Conservation (phyloP, 2,113 vertebrate genomes). For the Laticauda colubrina region DNA sequence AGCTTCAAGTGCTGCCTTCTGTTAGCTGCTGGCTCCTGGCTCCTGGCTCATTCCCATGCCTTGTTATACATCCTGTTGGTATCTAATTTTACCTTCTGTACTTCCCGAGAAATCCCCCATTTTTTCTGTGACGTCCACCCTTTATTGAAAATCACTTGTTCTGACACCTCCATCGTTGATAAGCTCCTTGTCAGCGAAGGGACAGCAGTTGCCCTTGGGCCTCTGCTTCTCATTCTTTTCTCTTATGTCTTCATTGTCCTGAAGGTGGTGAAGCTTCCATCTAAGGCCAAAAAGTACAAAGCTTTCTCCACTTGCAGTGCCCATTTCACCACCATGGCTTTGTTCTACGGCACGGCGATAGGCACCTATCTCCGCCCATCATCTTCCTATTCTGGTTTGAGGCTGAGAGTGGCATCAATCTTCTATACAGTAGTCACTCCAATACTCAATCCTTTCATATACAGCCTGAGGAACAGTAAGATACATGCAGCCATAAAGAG, state of each 20-base stretch:
- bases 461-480: constrained; percentile 46
- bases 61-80: not conserved
- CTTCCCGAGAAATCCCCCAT: constrained; percentile 37
- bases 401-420: constrained; percentile 25
- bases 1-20: constrained; percentile 14
- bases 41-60: not conserved
- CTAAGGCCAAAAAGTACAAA: constrained; percentile 31
- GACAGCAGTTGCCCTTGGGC: constrained; percentile 33
- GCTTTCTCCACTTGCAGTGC: constrained; percentile 51
- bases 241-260: constrained; percentile 45
- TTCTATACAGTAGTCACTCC: constrained; percentile 39
- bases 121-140: constrained; percentile 56
- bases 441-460: constrained; percentile 54
- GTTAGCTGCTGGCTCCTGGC: constrained; percentile 21
- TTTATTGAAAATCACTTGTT: constrained; percentile 54
- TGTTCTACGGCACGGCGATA: constrained; percentile 44
- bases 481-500: constrained; percentile 41
- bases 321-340: constrained; percentile 13
- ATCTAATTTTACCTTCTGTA: constrained; percentile 52
- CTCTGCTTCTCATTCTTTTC: constrained; percentile 44
- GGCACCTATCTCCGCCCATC: constrained; percentile 44
- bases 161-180: not conserved
- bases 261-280: constrained; percentile 28
- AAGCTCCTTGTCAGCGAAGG: constrained; percentile 18
- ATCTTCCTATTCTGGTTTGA: constrained; percentile 34